Evolutionary conservation across 2,113 vertebrate species (phyloP).

Genomic region (Aphelocoma coerulescens): DNA sequence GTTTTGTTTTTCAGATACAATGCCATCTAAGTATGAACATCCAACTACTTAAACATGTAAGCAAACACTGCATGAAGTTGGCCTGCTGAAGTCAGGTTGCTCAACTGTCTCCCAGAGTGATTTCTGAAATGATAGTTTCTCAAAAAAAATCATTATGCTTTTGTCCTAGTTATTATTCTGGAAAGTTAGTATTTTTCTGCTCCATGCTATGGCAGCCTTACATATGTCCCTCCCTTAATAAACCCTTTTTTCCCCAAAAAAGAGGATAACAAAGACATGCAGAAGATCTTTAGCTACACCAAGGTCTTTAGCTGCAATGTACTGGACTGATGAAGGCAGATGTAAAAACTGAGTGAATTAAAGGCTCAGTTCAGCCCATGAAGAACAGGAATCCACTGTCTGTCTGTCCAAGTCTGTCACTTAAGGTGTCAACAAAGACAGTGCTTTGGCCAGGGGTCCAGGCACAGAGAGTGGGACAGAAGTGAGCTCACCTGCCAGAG

Average conservation of each 20-base stretch:
- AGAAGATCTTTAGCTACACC: background rate
- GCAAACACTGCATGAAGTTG: background rate
- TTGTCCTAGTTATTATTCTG: background rate
- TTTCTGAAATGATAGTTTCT: background rate
- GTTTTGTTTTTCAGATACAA: background rate
- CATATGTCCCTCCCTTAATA: background rate
- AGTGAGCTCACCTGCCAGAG: background rate
- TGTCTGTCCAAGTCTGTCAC: too few species aligned
- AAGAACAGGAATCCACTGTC: background rate
- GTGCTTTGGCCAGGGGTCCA: background rate
- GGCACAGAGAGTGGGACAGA: background rate
- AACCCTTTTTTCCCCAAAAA: accelerated
- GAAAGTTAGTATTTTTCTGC: background rate
- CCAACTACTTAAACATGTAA: background rate
- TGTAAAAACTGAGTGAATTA: background rate
- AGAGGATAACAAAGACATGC: background rate
- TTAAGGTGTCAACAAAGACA: background rate
- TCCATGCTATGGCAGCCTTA: background rate
- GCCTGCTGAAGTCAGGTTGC: background rate
- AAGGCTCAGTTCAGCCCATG: background rate
- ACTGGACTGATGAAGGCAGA: background rate
- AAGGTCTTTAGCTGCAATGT: background rate
- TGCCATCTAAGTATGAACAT: background rate
- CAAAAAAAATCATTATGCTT: background rate
- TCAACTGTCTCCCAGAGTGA: background rate